These are phyloP conservation scores for Hassar affinis DNA, from an alignment of 2,113 vertebrate genomes.

Conservation along the genomic window DNA sequence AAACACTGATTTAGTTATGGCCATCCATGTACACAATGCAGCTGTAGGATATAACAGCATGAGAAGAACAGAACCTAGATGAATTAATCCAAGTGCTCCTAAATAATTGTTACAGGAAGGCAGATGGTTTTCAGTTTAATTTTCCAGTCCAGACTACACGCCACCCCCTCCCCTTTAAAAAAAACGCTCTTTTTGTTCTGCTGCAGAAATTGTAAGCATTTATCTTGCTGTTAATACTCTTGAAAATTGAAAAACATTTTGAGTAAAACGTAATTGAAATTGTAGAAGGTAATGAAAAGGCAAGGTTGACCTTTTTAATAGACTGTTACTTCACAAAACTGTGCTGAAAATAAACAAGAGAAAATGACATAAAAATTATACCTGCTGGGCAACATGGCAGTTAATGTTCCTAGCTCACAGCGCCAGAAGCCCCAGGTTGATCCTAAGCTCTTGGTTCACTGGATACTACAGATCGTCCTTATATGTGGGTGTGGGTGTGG, in stretches of 20 bases:
- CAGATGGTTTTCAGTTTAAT: not conserved
- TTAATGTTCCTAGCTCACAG: not conserved
- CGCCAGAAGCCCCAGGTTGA: not conserved
- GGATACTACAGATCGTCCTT: not conserved
- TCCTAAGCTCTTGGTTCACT: not conserved
- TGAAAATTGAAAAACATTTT: not conserved
- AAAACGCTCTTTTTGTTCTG: not conserved
- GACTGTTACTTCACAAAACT: constrained; percentile 13
- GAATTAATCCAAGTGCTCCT: not conserved
- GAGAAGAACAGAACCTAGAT: not conserved
- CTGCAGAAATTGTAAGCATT: not conserved
- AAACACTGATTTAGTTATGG: not conserved
- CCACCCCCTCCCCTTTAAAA: not conserved
- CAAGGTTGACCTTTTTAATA: not conserved
- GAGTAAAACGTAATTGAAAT: not conserved
- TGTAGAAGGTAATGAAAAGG: not conserved
- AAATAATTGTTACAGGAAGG: not conserved
- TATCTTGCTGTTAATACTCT: not conserved
- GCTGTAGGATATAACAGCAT: not conserved
- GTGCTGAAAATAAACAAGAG: not conserved
- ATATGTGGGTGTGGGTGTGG: not conserved
- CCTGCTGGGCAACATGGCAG: not conserved
- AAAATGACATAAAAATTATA: not conserved
- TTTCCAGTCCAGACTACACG: not conserved
- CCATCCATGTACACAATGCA: not conserved